phyloP scores from a whole-genome alignment of 2,797 vertebrate genomes.

The Sebastes matsubarae region DNA sequence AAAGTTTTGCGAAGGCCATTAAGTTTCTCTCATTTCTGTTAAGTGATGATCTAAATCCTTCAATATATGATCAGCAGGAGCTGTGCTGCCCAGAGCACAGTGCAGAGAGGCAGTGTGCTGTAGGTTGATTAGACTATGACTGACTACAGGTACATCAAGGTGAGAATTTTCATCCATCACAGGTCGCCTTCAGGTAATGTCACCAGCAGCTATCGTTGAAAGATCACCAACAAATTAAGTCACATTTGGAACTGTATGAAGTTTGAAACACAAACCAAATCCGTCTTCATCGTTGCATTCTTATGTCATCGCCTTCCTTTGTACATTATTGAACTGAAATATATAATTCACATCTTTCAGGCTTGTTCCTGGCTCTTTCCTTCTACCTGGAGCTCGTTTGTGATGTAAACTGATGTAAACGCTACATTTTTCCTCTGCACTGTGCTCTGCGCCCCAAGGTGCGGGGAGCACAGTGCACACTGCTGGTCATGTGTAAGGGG shows the following conservation, averaged over 20 bases:
- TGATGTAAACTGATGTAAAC: neutral
- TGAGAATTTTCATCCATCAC: neutral
- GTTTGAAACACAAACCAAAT: neutral
- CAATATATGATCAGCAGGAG: neutral
- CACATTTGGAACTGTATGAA: neutral
- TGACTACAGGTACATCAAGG: neutral
- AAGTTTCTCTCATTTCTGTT: neutral
- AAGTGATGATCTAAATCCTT: neutral
- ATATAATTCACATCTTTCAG: neutral
- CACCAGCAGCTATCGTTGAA: neutral
- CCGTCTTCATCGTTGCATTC: neutral
- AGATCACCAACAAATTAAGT: neutral
- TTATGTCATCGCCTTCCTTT: neutral
- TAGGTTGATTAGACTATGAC: neutral
- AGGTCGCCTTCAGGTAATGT: neutral
- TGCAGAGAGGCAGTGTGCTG: neutral
- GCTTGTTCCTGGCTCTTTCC: neutral
- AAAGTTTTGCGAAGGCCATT: constrained; percentile 3
- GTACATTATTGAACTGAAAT: constrained; percentile 1
- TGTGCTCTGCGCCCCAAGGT: neutral
- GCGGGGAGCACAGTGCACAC: neutral
- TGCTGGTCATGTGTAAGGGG: neutral
- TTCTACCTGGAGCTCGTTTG: neutral
- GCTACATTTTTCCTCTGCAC: neutral
- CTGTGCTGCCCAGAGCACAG: neutral